phyloP scores from a whole-genome alignment of 53 echinoderm and acorn worm genomes.

The Holothuria scabra region DNA sequence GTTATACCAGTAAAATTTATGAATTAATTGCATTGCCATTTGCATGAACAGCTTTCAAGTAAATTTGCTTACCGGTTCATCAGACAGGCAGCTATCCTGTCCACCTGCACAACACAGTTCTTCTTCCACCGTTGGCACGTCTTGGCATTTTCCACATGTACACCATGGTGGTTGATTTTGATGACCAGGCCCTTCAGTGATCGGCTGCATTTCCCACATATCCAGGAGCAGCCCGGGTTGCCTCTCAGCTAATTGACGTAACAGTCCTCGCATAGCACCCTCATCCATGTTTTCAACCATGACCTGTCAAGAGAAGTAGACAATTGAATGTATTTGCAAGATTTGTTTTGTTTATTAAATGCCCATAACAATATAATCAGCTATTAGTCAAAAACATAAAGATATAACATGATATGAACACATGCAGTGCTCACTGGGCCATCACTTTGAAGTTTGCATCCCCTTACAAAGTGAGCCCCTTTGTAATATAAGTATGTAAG shows the following conservation, averaged over 20 bases:
- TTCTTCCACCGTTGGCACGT: not conserved
- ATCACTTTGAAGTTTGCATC: too few relatives aligned
- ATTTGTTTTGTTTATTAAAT: too few relatives aligned
- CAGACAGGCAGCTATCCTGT: not conserved
- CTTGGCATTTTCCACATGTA: not conserved
- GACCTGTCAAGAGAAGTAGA: not conserved
- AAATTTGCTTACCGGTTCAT: not conserved
- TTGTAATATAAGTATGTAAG: too few relatives aligned
- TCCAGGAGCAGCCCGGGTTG: not conserved
- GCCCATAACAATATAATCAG: too few relatives aligned
- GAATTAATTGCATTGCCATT: too few relatives aligned
- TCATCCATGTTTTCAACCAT: slow-evolving; percentile 12
- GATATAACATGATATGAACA: too few relatives aligned
- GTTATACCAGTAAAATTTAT: too few relatives aligned
- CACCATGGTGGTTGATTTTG: not conserved
- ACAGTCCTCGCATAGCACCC: slow-evolving; percentile 2
- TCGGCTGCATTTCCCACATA: not conserved
- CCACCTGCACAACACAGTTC: not conserved
- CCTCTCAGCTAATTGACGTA: not conserved
- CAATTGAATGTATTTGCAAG: too few relatives aligned
- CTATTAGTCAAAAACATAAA: too few relatives aligned
- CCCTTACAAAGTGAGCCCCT: too few relatives aligned
- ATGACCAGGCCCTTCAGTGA: not conserved
- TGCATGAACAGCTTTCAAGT: too few relatives aligned
- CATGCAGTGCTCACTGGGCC: too few relatives aligned